Conservation (phyloP, 2,113 vertebrate genomes). For the Arvicanthis niloticus region DNA sequence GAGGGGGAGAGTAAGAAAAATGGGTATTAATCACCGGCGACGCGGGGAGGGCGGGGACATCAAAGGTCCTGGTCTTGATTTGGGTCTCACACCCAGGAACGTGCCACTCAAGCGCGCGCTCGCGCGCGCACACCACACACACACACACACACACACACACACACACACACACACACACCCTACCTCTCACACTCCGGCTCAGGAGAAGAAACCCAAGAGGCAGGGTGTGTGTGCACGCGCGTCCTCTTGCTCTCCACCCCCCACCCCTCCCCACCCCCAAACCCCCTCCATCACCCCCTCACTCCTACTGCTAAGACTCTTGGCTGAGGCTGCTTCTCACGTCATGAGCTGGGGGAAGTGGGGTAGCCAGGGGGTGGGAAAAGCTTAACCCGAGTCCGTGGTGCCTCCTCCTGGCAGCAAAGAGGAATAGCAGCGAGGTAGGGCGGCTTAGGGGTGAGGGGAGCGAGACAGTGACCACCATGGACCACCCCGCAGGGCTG, state of each 20-base stretch:
- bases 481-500: not conserved
- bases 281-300: constrained; percentile 68
- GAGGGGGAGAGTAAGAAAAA: constrained; percentile 45
- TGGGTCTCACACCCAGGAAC: constrained; percentile 56
- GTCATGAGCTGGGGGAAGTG: constrained; percentile 72
- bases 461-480: not conserved
- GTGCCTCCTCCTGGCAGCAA: constrained; percentile 74
- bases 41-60: constrained; percentile 20
- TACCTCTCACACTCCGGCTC: constrained; percentile 63
- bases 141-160: not conserved
- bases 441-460: not conserved
- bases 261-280: constrained; percentile 74
- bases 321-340: constrained; percentile 76
- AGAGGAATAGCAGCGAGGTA: constrained; percentile 40
- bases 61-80: constrained; percentile 70
- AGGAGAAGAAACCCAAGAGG: constrained; percentile 57
- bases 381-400: constrained; percentile 70
- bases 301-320: constrained; percentile 70
- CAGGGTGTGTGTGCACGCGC: constrained; percentile 48
- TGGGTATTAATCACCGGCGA: constrained; percentile 55
- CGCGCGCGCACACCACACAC: not conserved
- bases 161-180: constrained; percentile 23
- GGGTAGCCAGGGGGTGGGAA: constrained; percentile 67
- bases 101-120: not conserved
- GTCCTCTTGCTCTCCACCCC: constrained; percentile 61